phyloP scores from a whole-genome alignment of 2,797 vertebrate species.

The Epinephelus malabaricus region DNA sequence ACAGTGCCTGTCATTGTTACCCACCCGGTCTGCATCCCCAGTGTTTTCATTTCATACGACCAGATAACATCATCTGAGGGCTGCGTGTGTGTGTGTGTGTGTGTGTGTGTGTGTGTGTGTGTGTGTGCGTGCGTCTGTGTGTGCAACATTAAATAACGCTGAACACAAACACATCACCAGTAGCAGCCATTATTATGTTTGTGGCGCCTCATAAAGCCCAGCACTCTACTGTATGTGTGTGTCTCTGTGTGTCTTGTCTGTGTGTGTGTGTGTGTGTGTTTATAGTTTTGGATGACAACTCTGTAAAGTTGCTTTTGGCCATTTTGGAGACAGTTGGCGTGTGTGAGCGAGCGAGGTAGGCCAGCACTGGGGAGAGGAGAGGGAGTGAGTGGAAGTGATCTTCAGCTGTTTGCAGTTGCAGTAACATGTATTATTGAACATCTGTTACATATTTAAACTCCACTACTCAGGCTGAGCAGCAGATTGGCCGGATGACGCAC shows the following conservation, averaged over 20 bases:
- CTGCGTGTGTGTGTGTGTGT: background rate
- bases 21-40: background rate
- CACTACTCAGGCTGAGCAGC: background rate
- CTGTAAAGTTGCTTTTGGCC: conserved; percentile 19
- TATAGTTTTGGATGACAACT: conserved; percentile 1
- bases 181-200: conserved; percentile 25
- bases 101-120: background rate
- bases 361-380: background rate
- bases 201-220: conserved; percentile 13
- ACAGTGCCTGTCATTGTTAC: conserved; percentile 12
- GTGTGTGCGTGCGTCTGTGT: background rate
- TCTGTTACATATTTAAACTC: conserved; percentile 41
- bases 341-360: conserved; percentile 3
- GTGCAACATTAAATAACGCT: conserved; percentile 12
- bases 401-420: conserved; percentile 42
- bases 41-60: conserved; percentile 11
- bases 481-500: background rate
- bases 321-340: background rate
- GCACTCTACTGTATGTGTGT: background rate
- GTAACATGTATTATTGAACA: conserved; percentile 51
- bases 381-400: conserved; percentile 4
- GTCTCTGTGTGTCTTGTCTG: background rate
- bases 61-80: conserved; percentile 9
- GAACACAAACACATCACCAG: conserved; percentile 7
- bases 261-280: conserved; percentile 8